Percentiles rank a stretch among this genome's conserved stretches.
These are phyloP conservation scores for Steinernema carpocapsae DNA, from an alignment of 2,888 invertebrate genomes.

Conservation along the genomic window DNA sequence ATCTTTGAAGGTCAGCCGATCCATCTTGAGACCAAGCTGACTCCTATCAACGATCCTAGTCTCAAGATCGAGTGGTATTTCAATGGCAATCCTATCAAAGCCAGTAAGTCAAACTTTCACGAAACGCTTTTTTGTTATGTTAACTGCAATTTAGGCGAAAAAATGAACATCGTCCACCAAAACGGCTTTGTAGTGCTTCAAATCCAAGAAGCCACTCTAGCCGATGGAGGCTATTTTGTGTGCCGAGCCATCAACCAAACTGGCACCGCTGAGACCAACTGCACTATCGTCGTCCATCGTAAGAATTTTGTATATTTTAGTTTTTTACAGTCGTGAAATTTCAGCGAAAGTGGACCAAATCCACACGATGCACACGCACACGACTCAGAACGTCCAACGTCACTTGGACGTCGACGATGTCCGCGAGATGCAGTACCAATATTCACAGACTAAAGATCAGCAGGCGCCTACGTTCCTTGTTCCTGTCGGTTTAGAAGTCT, in stretches of 20 bases:
- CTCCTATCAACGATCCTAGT: constrained; percentile 89
- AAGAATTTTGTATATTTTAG: background rate
- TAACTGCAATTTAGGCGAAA: constrained; percentile 50
- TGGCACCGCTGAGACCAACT: constrained; percentile 87
- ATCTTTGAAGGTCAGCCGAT: constrained; percentile 92
- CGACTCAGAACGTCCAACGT: constrained; percentile 41
- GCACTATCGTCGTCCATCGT: constrained; percentile 62
- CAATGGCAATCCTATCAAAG: constrained; percentile 80
- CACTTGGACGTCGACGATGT: constrained; percentile 65
- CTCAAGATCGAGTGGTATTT: constrained; percentile 96
- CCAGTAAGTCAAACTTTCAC: constrained; percentile 44
- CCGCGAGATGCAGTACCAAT: constrained; percentile 60
- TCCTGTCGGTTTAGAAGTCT: background rate
- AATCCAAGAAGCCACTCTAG: constrained; percentile 72
- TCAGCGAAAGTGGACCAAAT: constrained; percentile 50
- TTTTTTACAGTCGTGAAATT: constrained; percentile 7
- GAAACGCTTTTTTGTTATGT: no score
- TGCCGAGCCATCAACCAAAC: constrained; percentile 86
- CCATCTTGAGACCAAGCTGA: constrained; percentile 90
- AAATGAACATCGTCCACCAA: constrained; percentile 75
- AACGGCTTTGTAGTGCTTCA: constrained; percentile 96
- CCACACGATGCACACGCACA: constrained; percentile 45
- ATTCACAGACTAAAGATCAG: constrained; percentile 46
- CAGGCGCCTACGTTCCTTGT: background rate
- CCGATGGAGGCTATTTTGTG: constrained; percentile 48